Base-by-base conservation (phyloP, 2,888 invertebrate species). In the Polydesmus complanatus region DNA sequence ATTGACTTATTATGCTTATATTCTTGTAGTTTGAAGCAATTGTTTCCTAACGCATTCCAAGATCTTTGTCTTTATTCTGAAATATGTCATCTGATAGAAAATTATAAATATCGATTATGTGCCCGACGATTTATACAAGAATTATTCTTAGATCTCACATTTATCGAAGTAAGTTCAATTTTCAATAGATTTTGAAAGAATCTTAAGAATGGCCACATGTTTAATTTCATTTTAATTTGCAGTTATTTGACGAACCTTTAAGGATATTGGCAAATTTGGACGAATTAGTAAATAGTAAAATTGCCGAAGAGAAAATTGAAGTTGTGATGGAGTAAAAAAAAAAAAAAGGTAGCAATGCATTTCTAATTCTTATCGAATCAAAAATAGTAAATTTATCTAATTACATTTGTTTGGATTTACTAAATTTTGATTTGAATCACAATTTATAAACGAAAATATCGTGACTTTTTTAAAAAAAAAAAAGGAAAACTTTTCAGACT, bases 41-140 rank as follows among this genome's bases (percentile, higher is more conserved):
- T 77, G 66, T 78, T 77, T 67, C 75, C 79, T 1, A 70, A 72
- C 64, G 73, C 76, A 54, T 81, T 81, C 70, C 76, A 88, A 75
- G 90, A 91, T 71, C 78, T 88, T 62, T 96, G 96, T 74, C 80
- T 95, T 21, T 96, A 92, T 77, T 93, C 92, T 0, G 95, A 96
- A 73, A 85, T 93, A 18, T 86, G 88, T 72, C 83, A 82, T 64
- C 78, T 88, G 61, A 77, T 95, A 61, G 83, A 87, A 0, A 80
- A 82, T 59, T 86, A 85, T 72, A 84, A 86, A 52, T 93, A 90
- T 74, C 82, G 91, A 70, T 78, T 93, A 70, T 81, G 82, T 64
- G 85, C 91, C 1, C 80, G 95, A 14, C 81, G 92, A 61, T 90
- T 94, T 74, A 78, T 96, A 27, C 95, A 96, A 73, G 96, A 96